Evolutionary conservation across 2,113 vertebrate genomes (phyloP).

Genomic region (Lichenostomus cassidix): DNA sequence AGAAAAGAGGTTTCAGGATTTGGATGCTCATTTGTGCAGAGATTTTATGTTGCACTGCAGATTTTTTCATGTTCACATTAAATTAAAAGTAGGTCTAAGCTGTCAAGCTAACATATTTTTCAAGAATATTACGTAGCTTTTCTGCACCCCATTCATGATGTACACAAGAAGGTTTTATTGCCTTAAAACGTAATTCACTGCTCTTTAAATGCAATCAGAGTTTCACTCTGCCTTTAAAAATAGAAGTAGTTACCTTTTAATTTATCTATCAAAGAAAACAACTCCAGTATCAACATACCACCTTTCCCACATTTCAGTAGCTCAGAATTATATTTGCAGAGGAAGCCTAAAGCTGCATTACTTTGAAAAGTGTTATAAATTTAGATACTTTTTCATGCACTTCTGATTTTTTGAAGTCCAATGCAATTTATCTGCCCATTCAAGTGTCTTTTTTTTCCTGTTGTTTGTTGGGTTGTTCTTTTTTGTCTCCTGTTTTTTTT

Average conservation of each 20-base stretch:
- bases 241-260: background rate
- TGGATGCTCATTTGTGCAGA: background rate
- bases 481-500: no score
- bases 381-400: background rate
- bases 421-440: background rate
- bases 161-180: background rate
- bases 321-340: background rate
- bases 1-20: background rate
- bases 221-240: background rate
- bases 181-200: background rate
- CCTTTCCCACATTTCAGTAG: background rate
- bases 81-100: background rate
- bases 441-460: background rate
- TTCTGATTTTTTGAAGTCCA: background rate
- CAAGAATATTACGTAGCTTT: background rate
- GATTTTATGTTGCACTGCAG: background rate
- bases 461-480: background rate
- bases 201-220: background rate
- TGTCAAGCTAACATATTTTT: background rate
- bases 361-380: background rate
- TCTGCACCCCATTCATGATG: rapidly evolving
- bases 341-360: background rate
- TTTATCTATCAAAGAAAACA: background rate
- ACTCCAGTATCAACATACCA: background rate
- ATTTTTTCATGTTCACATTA: background rate